Evolutionary conservation across 2,797 vertebrate species (phyloP).

Genomic region (Falco naumanni): DNA sequence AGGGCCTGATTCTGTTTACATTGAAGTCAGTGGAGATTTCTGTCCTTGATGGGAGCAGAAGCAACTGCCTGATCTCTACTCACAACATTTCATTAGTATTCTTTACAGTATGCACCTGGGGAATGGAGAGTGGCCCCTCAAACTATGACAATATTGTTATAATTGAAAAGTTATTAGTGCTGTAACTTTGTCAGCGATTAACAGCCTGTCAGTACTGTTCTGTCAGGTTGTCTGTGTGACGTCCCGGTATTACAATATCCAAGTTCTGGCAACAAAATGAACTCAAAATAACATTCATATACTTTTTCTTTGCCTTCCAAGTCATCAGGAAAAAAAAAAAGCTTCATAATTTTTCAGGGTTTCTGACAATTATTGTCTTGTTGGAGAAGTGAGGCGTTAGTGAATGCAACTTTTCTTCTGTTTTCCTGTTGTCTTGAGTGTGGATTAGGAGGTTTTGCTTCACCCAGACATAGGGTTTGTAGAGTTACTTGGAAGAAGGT

Average conservation of each 20-base stretch:
- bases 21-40: slow-evolving; percentile 44
- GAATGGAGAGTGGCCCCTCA: not conserved
- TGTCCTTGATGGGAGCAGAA: slow-evolving; percentile 66
- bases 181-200: not conserved
- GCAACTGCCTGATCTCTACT: slow-evolving; percentile 1
- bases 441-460: not conserved
- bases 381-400: not conserved
- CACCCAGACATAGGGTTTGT: not conserved
- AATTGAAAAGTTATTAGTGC: not conserved
- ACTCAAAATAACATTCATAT: not conserved
- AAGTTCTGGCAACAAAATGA: not conserved
- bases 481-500: not conserved
- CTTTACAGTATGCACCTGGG: not conserved
- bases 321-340: not conserved
- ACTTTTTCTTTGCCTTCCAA: not conserved
- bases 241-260: not conserved
- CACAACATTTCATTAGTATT: not conserved
- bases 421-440: not conserved
- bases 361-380: not conserved
- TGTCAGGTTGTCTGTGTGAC: not conserved
- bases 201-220: not conserved
- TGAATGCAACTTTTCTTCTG: not conserved
- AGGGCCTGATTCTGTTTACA: slow-evolving; percentile 40
- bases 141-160: not conserved
- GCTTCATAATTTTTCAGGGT: not conserved